These are phyloP conservation scores for Hypotaenidia okinawae DNA, from an alignment of 2,797 vertebrate genomes.

Conservation along the genomic window DNA sequence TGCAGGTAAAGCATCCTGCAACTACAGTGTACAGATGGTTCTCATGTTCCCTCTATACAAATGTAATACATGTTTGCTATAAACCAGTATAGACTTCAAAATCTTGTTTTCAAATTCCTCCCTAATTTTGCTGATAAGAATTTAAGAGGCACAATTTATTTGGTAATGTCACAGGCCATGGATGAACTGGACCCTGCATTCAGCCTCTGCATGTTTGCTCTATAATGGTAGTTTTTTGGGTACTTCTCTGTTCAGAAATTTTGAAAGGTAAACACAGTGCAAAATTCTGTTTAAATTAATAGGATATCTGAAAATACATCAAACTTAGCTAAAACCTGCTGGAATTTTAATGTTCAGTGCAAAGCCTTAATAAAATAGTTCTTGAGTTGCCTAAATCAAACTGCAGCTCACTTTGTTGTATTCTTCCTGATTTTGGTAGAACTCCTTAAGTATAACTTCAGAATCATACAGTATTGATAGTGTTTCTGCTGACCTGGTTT, in stretches of 20 bases:
- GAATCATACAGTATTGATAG: not conserved
- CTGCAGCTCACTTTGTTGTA: not conserved
- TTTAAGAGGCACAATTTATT: not conserved
- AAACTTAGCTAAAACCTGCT: not conserved
- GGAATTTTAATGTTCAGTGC: not conserved
- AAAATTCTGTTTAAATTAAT: not conserved
- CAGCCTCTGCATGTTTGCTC: not conserved
- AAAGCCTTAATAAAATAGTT: not conserved
- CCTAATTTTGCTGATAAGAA: not conserved
- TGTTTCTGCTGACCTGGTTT: not conserved
- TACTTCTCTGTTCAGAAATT: not conserved
- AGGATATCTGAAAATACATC: not conserved
- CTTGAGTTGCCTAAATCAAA: not conserved
- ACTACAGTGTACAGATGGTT: not conserved
- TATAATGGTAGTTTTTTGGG: not conserved
- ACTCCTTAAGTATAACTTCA: not conserved
- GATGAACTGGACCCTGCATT: not conserved
- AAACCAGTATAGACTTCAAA: not conserved
- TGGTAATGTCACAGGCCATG: fast-evolving
- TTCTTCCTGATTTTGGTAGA: not conserved
- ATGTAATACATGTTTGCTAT: not conserved
- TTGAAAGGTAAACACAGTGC: not conserved
- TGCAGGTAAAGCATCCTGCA: not conserved
- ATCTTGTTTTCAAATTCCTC: not conserved
- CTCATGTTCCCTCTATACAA: not conserved